Evolutionary conservation across 2,888 invertebrate species (phyloP), one percentile per base, ranked within the genome.

Genomic region (Erynnis tages): DNA sequence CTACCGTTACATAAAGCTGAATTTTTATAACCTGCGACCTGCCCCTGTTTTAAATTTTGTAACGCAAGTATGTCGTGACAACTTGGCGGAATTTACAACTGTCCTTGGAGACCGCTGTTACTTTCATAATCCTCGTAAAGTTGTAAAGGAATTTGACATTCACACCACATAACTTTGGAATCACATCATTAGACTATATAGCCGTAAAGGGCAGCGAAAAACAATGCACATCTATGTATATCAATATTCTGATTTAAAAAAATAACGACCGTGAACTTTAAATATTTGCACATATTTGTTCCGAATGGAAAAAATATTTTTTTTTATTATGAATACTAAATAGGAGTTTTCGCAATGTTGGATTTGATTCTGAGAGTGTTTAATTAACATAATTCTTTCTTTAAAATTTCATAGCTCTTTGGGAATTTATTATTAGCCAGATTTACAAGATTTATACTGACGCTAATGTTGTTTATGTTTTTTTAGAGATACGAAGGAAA

Each of bases 71-170:
- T 55, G 52, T 50, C 59, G 61, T 59, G 62, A 63, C 64, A 59
- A 44, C 45, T 55, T 56, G 46, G 47, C 38, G 62, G 59, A 63
- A 62, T 63, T 63, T 35, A 47, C 47, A 56, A 59, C 21, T 54
- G 62, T 65, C 67, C 66, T 68, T 67, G 67, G 56, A 45, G 34
- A 46, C 30, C 32, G 41, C 57, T 53, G 54, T 54, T 55, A 63
- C 66, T 68, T 68, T 68, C 63, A 60, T 62, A 62, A 63, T 52
- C 60, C 58, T 61, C 50, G 46, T 35, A 46, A 46, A 46, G 11
- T 27, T 4, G 35, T 37, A 21, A 37, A 50, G 50, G 50, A 41
- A 50, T 50, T 44, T 50, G 50, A 50, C 50, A 50, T 50, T 50
- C 50, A 50, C 43, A 29, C 16, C 43, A 50, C 35, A 50, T 48